A percentile compares a stretch with the other conserved stretches of the same genome.
Conservation (phyloP, 2,113 vertebrate genomes). For the Cololabis saira region DNA sequence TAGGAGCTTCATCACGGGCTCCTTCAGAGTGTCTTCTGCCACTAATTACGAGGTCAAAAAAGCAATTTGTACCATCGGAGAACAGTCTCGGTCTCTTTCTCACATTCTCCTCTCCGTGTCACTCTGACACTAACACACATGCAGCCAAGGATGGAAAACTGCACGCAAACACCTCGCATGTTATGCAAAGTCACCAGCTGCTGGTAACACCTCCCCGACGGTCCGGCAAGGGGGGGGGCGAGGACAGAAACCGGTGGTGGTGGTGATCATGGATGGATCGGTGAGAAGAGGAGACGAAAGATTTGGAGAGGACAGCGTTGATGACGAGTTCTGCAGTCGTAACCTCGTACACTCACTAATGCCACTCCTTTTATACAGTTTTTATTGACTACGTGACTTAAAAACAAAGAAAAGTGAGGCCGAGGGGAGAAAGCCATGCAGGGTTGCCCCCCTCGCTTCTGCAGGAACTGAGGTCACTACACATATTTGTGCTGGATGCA, state of each 20-base stretch:
- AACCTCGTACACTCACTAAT: background rate
- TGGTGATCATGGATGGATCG: constrained; percentile 50
- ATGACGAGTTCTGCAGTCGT: constrained; percentile 44
- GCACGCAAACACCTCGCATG: constrained; percentile 78
- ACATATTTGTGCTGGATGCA: constrained; percentile 44
- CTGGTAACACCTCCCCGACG: constrained; percentile 81
- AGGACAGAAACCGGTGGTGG: constrained; percentile 53
- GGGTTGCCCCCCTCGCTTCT: background rate
- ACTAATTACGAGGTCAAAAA: constrained; percentile 86
- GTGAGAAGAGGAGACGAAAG: constrained; percentile 22
- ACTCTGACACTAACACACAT: constrained; percentile 1
- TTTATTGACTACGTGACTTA: background rate
- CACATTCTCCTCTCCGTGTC: constrained; percentile 33
- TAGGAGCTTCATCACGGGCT: constrained; percentile 74
- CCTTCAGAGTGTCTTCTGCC: constrained; percentile 76
- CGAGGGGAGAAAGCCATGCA: background rate
- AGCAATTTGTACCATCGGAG: constrained; percentile 83
- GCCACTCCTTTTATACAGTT: background rate
- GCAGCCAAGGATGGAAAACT: constrained; percentile 56
- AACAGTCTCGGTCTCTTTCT: constrained; percentile 66
- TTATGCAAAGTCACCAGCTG: constrained; percentile 86
- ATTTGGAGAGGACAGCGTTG: constrained; percentile 37
- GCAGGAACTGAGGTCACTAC: constrained; percentile 21
- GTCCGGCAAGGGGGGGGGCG: constrained; percentile 69
- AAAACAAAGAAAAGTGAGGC: background rate